Evolutionary conservation across 2,888 invertebrate species (phyloP), one percentile per base, ranked within the genome.

Genomic region (Palloptera scutellata): DNA sequence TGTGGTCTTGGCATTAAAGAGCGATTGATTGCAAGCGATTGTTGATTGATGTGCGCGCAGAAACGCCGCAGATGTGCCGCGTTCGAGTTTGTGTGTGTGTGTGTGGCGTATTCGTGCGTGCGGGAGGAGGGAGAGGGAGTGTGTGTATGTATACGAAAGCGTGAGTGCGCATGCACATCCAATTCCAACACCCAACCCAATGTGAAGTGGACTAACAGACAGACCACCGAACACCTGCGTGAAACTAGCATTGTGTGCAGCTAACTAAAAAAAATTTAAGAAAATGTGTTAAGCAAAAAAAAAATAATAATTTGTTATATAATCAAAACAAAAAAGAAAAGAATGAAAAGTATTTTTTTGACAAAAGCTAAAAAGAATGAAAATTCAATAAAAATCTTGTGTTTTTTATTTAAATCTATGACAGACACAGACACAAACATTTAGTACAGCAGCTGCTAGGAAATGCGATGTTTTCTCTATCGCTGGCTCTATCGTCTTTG

Each of bases 1-100:
- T 81, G 70, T 81, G 81, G 81, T 81, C 81, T 71, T 81, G 82
- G 82, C 83, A 80, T 75, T 77, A 74, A 74, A 52, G 59, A 59
- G 64, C 59, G 43, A 30, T 30, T 30, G 30, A 30, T 30, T 30
- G 30, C 30, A 30, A 30, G 30, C 30, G 30, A 30, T 30, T 30
- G 30, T 30, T 30, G 30, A 4, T 30, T 30, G 30, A 30, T 30
- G 30, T 10, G 64, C 64, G 52, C 48, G 48, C 15, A 48, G 52
- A 52, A 58, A 52, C 58, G 64, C 64, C 2, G 51, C 58, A 43
- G 58, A 52, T 59, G 64, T 58, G 57, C 58, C 64, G 52, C 51
- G 51, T 59, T 59, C 58, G 58, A 54, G 54, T 45, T 62, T 48
- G 45, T 59, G 43, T 55, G 63, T 64, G 55, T 41, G 64, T 51